A percentile compares a stretch with the other conserved stretches of the same genome.
Conservation (phyloP, 2,888 invertebrate genomes). For the Drosophila paramelanica region DNA sequence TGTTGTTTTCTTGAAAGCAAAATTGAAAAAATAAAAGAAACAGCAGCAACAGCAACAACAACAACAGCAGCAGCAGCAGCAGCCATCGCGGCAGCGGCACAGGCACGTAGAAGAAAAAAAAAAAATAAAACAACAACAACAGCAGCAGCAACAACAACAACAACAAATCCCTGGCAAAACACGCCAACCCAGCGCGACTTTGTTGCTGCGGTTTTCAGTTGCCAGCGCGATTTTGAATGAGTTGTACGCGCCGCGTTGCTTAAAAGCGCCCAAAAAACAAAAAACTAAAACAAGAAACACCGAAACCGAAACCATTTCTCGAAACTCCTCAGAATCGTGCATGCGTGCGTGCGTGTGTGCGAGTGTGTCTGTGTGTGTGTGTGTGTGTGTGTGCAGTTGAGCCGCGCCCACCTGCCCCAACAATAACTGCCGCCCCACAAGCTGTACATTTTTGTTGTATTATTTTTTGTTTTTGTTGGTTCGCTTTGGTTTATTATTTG, state of each 20-base stretch:
- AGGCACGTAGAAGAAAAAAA: slow-evolving; percentile 46
- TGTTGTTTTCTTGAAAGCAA: slow-evolving; percentile 72
- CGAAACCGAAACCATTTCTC: slow-evolving; percentile 13
- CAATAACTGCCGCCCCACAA: not conserved
- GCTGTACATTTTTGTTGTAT: slow-evolving; percentile 13
- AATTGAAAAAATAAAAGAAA: slow-evolving; percentile 57
- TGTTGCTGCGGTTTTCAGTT: slow-evolving; percentile 83
- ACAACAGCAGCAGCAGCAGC: slow-evolving; percentile 16
- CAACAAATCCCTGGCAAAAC: slow-evolving; percentile 69
- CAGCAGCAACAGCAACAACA: slow-evolving; percentile 7
- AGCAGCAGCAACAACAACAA: slow-evolving; percentile 48
- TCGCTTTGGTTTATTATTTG: slow-evolving; percentile 14
- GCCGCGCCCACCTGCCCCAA: not conserved
- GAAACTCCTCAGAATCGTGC: slow-evolving; percentile 22
- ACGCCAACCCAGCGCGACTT: slow-evolving; percentile 76
- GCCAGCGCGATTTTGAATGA: slow-evolving; percentile 85
- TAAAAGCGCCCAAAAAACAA: slow-evolving; percentile 28
- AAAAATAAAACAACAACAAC: slow-evolving; percentile 32
- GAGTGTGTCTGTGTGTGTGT: slow-evolving; percentile 6
- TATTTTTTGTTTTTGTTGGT: slow-evolving; percentile 15
- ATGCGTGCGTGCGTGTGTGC: slow-evolving; percentile 10
- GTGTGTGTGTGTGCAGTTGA: not conserved
- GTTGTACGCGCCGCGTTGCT: slow-evolving; percentile 75
- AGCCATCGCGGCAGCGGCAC: slow-evolving; percentile 29
- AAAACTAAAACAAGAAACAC: slow-evolving; percentile 13